phyloP scores from a whole-genome alignment of 2,113 vertebrate species.

The Barbus barbus region DNA sequence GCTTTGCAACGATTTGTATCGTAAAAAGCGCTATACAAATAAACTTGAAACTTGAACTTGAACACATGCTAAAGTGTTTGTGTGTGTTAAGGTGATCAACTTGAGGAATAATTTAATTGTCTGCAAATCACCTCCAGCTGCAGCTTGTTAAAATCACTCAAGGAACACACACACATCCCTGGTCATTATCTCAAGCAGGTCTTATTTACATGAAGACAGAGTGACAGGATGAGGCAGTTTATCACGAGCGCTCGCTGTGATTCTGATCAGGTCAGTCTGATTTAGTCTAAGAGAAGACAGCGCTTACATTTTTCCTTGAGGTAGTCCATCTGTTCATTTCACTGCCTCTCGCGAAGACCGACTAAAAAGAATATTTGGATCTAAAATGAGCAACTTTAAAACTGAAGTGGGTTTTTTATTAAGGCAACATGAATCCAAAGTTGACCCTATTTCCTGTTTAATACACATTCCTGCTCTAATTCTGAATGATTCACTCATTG shows the following conservation, averaged over 20 bases:
- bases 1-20: no score
- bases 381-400: background rate
- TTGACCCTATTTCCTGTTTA: no score
- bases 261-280: conserved; percentile 21
- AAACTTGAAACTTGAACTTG: no score
- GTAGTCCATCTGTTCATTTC: background rate
- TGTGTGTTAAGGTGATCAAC: conserved; percentile 7
- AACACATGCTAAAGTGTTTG: background rate
- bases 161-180: background rate
- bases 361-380: background rate
- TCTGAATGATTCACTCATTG: no score
- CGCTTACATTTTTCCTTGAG: conserved; percentile 28
- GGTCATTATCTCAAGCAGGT: background rate
- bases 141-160: background rate
- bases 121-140: conserved; percentile 24
- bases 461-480: no score
- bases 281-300: conserved; percentile 6
- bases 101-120: conserved; percentile 6
- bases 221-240: conserved; percentile 23
- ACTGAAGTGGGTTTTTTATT: background rate
- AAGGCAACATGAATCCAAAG: background rate
- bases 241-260: background rate
- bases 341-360: background rate
- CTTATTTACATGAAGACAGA: conserved; percentile 4
- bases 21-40: no score